Percentiles rank a stretch among this genome's conserved stretches.
Evolutionary conservation across 2,888 invertebrate species (phyloP).

Genomic region (Hanleya hanleyi): DNA sequence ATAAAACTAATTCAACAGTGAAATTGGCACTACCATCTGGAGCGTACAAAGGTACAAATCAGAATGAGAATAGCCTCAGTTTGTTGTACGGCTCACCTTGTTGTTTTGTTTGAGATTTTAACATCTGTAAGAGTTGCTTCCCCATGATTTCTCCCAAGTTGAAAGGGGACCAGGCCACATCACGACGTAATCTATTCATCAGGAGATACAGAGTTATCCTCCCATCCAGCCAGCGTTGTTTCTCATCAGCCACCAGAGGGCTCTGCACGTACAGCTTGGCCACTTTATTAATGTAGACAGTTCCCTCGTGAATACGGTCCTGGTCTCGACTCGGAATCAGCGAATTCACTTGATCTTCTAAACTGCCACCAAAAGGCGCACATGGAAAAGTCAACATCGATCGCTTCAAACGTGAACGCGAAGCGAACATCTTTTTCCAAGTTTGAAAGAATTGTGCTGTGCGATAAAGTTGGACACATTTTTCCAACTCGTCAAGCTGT

Average conservation of each 20-base stretch:
- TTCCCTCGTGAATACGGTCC: slow-evolving; percentile 9
- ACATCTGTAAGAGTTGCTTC: background rate
- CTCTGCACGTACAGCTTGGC: slow-evolving; percentile 51
- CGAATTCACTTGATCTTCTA: slow-evolving; percentile 30
- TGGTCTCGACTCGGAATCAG: slow-evolving; percentile 43
- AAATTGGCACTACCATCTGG: too few species aligned
- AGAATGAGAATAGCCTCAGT: too few species aligned
- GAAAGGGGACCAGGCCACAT: slow-evolving; percentile 56
- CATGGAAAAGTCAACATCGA: slow-evolving; percentile 67
- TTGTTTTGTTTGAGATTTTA: background rate
- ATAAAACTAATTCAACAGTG: too few species aligned
- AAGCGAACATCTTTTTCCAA: slow-evolving; percentile 54
- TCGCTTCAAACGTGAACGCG: slow-evolving; percentile 54
- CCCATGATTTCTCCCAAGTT: slow-evolving; percentile 47
- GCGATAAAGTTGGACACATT: slow-evolving; percentile 46
- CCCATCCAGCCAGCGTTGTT: slow-evolving; percentile 38
- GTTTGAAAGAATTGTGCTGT: slow-evolving; percentile 41
- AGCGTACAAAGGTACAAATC: too few species aligned
- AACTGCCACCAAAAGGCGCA: slow-evolving; percentile 48
- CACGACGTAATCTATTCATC: slow-evolving; percentile 41
- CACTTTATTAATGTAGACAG: slow-evolving; percentile 27
- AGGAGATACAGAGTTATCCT: slow-evolving; percentile 45
- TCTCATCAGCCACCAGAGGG: slow-evolving; percentile 42
- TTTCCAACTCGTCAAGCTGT: slow-evolving; percentile 52
- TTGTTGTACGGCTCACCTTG: too few species aligned